phyloP scores from a whole-genome alignment of 2,888 invertebrate species.

The Phyllotreta cruciferae region DNA sequence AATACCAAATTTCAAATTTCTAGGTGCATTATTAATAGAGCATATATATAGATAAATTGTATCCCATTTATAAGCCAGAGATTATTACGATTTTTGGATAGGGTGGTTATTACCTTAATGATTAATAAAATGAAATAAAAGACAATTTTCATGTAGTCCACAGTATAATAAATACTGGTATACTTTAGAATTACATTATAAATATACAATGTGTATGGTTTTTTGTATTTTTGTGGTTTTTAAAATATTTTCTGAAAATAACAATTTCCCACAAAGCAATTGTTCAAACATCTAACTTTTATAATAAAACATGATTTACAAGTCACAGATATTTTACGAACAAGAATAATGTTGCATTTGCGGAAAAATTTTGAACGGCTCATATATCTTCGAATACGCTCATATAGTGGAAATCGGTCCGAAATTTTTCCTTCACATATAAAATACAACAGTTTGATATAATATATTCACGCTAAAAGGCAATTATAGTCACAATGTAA shows the following conservation, averaged over 20 bases:
- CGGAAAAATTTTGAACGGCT: conserved; percentile 47
- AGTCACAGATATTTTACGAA: conserved; percentile 60
- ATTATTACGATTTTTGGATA: no score
- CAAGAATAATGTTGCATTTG: conserved; percentile 58
- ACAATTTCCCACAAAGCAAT: conserved; percentile 65
- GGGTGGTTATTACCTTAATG: background rate
- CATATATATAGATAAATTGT: no score
- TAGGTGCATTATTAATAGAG: no score
- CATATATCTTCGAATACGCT: conserved; percentile 27
- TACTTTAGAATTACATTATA: conserved; percentile 66
- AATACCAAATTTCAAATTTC: no score
- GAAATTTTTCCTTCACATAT: conserved; percentile 54
- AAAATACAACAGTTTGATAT: conserved; percentile 58
- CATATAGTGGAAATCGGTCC: conserved; percentile 41
- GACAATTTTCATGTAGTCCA: conserved; percentile 60
- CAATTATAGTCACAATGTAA: conserved; percentile 62
- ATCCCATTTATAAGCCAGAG: no score
- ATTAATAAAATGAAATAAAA: conserved; percentile 46
- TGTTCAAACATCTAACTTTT: conserved; percentile 62
- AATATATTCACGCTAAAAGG: conserved; percentile 62
- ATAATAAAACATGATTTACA: conserved; percentile 61
- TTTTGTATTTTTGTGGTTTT: conserved; percentile 61
- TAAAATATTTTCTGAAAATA: conserved; percentile 65
- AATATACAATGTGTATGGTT: conserved; percentile 65
- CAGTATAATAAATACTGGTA: conserved; percentile 66